Percentiles rank a stretch among this genome's conserved stretches.
Evolutionary conservation across 1,140 invertebrate species (phyloP).

Genomic region (Rhopalosiphum maidis): DNA sequence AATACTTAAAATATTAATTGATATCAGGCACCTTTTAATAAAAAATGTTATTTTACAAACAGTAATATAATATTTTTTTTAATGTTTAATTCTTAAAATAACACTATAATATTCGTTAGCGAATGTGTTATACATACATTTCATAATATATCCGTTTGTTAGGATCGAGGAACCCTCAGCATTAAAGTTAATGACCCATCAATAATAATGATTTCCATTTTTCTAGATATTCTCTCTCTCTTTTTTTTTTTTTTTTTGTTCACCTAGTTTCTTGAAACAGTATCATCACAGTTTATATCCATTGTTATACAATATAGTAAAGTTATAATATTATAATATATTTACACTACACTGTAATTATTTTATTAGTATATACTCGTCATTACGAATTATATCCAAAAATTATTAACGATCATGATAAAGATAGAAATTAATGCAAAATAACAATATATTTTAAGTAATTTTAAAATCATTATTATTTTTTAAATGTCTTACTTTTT

Average conservation of each 20-base stretch:
- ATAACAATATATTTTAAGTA: too few relatives aligned
- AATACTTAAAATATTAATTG: not conserved
- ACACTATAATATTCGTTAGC: not conserved
- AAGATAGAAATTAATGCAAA: too few relatives aligned
- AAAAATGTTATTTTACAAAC: not conserved
- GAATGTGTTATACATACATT: not conserved
- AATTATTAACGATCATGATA: too few relatives aligned
- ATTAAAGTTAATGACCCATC: not conserved
- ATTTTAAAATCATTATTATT: too few relatives aligned
- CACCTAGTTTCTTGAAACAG: not conserved
- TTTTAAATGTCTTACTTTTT: too few relatives aligned
- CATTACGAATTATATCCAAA: too few relatives aligned
- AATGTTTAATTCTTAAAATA: not conserved
- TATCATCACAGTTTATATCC: not conserved
- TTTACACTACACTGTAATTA: too few relatives aligned
- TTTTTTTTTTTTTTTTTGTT: not conserved
- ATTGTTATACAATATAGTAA: not conserved
- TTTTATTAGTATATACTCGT: too few relatives aligned
- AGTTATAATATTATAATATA: too few relatives aligned
- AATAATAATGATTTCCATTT: not conserved
- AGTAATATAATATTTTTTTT: not conserved
- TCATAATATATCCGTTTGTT: too few relatives aligned
- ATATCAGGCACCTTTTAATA: not conserved
- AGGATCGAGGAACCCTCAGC: not conserved
- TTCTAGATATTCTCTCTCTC: not conserved